Evolutionary conservation across 2,888 invertebrate genomes (phyloP), one percentile per base, ranked within the genome.

Genomic region (Neria commutata): DNA sequence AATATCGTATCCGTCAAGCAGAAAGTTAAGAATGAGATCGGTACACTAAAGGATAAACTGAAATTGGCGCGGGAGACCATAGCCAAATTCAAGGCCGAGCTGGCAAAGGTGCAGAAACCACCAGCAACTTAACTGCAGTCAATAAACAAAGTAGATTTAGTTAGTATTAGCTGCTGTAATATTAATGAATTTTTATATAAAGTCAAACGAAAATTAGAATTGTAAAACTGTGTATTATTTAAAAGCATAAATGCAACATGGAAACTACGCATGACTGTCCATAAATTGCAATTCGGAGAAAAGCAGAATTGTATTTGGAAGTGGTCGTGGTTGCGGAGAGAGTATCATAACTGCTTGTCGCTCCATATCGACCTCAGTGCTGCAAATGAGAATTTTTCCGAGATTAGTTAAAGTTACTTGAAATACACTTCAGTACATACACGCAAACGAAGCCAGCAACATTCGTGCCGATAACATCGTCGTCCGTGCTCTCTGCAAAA

Each of bases 211-310:
- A n/a, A n/a, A n/a, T n/a, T n/a, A n/a, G n/a, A n/a, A n/a, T n/a
- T n/a, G n/a, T n/a, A n/a, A n/a, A n/a, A n/a, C n/a, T n/a, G n/a
- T n/a, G n/a, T n/a, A n/a, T n/a, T n/a, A n/a, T n/a, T n/a, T n/a
- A n/a, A 29, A 29, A 29, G 29, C 11, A 8, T 11, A 29, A 29
- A 29, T 8, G 29, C 29, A 29, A 29, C 11, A 29, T 29, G 29
- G 6, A 29, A 29, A 19, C 21, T 74, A 74, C 23, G 76, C 69
- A 63, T 93, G 92, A 73, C 90, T 91, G 81, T 98, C 98, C 92
- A 97, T 94, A 80, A 95, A 98, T 77, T 95, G 95, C 64, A 97
- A 83, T 67, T 98, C 96, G 0, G 96, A 95, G 24, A 95, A 84
- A 46, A 98, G 83, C 33, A 98, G 84, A 50, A 96, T 85, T 3